Evolutionary conservation across 2,888 invertebrate genomes (phyloP), one percentile per base, ranked within the genome.

Genomic region (Phyllotreta striolata): DNA sequence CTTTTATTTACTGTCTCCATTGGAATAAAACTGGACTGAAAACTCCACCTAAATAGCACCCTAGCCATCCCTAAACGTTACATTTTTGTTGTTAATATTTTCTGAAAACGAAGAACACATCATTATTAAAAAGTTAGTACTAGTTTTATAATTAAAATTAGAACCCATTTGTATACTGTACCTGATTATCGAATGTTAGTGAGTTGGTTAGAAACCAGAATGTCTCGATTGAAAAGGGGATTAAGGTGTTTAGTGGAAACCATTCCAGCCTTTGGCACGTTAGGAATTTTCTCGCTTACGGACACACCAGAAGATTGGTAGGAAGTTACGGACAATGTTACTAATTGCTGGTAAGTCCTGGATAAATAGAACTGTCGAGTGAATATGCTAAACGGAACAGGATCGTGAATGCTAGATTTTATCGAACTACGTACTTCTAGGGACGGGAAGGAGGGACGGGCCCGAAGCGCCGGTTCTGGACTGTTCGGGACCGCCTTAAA

Each of bases 391-490:
- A 47, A 12, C 34, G 47, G 47, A 47, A 14, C 47, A 14, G 13
- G 13, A 47, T 34, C 12, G 9, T 44, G 7, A n/a, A 13, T 44
- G 44, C 12, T 44, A 10, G n/a, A 10, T 44, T 13, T 44, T 12
- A 7, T 8, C 14, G 14, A 24, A 47, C 6, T 47, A 24, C 24
- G 14, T 34, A 34, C 14, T 13, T 47, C n/a, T 44, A 12, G 7
- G 10, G 7, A 8, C 47, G 6, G 14, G 4, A 44, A 44, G 44
- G 8, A 14, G 9, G 47, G 14, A n/a, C 2, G 14, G 24, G 1
- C 47, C 47, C 47, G 34, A 47, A 47, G 9, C 13, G 5, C 13
- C 46, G 14, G 8, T 12, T 10, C 47, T 12, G 14, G 47, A 47
- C 9, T 14, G 24, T 24, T 47, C 47, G 6, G n/a, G 47, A 47